A percentile compares a stretch with the other conserved stretches of the same genome.
Evolutionary conservation across 30 jellyfish, hydroid and myxozoan species (phyloP).

Genomic region (Turritopsis rubra): DNA sequence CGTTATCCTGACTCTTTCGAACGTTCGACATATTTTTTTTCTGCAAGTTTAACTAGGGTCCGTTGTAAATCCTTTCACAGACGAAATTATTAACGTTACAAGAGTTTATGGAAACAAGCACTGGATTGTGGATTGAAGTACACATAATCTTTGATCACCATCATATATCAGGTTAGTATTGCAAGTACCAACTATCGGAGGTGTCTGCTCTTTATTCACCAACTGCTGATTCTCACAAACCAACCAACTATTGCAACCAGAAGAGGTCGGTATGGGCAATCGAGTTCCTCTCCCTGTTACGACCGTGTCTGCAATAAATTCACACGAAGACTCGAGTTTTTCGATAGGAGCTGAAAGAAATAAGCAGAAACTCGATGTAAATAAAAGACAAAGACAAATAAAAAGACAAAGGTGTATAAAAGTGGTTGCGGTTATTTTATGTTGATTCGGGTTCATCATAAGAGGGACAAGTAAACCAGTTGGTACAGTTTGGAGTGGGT

Average conservation of each 20-base stretch:
- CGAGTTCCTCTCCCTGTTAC: not conserved
- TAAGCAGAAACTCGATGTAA: not conserved
- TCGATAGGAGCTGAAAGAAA: not conserved
- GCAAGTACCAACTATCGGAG: conserved; percentile 1
- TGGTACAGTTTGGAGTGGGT: too few relatives aligned
- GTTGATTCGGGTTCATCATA: too few relatives aligned
- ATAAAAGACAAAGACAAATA: not conserved
- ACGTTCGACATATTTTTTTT: too few relatives aligned
- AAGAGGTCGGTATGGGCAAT: not conserved
- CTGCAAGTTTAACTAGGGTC: too few relatives aligned
- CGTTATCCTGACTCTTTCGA: too few relatives aligned
- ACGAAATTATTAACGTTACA: too few relatives aligned
- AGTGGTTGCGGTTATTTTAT: too few relatives aligned
- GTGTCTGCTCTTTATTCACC: not conserved
- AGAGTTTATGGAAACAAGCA: conserved; percentile 10
- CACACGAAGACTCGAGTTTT: not conserved
- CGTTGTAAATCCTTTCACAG: too few relatives aligned
- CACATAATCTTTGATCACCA: conserved; percentile 1
- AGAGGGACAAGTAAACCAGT: too few relatives aligned
- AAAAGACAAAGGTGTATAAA: not conserved
- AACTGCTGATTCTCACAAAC: not conserved
- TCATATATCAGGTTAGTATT: not conserved
- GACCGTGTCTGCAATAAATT: not conserved
- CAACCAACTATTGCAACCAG: conserved; percentile 6
- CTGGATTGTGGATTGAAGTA: not conserved